Percentiles rank a stretch among this genome's conserved stretches.
Evolutionary conservation across 2,797 vertebrate species (phyloP).

Genomic region (Champsocephalus gunnari): DNA sequence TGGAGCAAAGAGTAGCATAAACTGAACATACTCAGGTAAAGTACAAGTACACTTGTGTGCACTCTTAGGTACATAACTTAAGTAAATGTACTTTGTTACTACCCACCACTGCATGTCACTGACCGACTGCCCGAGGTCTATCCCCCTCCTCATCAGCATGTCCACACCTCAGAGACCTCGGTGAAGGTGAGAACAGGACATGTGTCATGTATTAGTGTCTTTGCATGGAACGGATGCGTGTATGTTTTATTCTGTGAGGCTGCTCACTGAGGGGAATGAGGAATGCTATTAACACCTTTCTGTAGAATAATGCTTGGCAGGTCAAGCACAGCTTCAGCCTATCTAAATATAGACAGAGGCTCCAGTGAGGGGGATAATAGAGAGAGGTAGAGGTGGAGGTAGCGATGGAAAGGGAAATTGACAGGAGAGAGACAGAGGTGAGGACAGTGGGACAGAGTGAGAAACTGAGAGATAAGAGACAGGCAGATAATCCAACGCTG

Average conservation of each 20-base stretch:
- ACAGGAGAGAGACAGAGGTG: neutral
- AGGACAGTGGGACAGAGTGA: neutral
- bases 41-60: too few species aligned
- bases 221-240: neutral
- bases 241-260: constrained; percentile 10
- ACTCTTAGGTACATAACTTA: too few species aligned
- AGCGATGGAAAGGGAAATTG: neutral
- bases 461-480: constrained; percentile 2
- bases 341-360: constrained; percentile 47
- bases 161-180: neutral
- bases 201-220: neutral
- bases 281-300: constrained; percentile 51
- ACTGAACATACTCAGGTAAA: too few species aligned
- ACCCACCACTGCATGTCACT: too few species aligned
- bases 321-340: constrained; percentile 24
- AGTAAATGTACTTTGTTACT: too few species aligned
- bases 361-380: neutral
- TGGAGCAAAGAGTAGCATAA: too few species aligned
- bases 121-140: too few species aligned
- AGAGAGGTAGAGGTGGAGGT: neutral
- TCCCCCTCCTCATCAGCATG: too few species aligned
- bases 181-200: neutral
- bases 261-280: constrained; percentile 8
- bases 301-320: constrained; percentile 36
- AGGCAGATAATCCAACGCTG: neutral